A percentile compares a stretch with the other conserved stretches of the same genome.
Conservation (phyloP, 2,113 vertebrate genomes). For the Pelusios castaneus region DNA sequence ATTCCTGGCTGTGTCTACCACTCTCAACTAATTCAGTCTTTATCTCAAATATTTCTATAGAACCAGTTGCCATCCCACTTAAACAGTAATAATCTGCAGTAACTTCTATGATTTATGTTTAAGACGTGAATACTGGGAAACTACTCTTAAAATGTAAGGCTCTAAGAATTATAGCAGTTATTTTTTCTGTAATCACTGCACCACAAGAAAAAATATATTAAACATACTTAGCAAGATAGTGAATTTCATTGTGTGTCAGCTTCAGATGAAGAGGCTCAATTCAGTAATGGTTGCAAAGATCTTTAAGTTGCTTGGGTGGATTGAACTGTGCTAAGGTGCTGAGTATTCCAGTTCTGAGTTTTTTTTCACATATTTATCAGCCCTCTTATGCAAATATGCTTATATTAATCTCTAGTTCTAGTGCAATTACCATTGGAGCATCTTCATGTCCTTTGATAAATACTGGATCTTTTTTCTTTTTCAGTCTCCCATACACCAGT, state of each 20-base stretch:
- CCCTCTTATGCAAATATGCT: not conserved
- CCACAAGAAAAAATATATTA: not conserved
- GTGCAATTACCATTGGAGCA: not conserved
- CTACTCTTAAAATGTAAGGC: not conserved
- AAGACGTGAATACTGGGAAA: not conserved
- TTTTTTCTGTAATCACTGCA: not conserved
- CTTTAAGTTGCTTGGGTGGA: not conserved
- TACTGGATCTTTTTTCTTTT: slow-evolving; percentile 17
- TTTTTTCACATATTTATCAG: not conserved
- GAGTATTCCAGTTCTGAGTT: not conserved
- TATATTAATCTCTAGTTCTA: not conserved
- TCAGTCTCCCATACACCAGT: slow-evolving; percentile 93
- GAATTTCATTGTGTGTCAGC: not conserved
- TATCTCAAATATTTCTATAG: not conserved
- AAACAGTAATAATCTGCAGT: not conserved
- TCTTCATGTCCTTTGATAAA: not conserved
- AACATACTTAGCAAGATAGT: not conserved
- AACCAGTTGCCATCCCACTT: not conserved
- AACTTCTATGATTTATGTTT: not conserved
- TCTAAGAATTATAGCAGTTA: not conserved
- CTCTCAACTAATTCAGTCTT: not conserved
- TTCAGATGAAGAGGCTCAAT: not conserved
- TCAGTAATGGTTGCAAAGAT: not conserved
- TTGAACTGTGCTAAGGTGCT: not conserved
- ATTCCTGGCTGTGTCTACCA: not conserved